A percentile compares a stretch with the other conserved stretches of the same genome.
These are phyloP conservation scores for Xylophagus ater DNA, from an alignment of 2,888 invertebrate genomes.

Conservation along the genomic window DNA sequence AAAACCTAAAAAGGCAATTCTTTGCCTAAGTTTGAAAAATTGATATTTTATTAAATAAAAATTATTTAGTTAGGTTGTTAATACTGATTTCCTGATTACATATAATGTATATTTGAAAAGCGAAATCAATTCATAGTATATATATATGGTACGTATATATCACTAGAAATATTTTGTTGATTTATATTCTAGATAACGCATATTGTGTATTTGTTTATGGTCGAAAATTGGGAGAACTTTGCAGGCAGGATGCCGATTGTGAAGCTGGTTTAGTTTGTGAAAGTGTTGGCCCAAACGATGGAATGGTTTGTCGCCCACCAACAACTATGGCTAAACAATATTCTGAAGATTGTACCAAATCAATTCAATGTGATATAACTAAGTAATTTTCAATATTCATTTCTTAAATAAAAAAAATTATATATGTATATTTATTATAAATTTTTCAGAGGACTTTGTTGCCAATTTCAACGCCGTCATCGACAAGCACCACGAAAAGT, in stretches of 20 bases:
- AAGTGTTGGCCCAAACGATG: conserved; percentile 47
- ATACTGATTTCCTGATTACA: too few relatives aligned
- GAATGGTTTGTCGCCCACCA: conserved; percentile 69
- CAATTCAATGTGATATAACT: conserved; percentile 74
- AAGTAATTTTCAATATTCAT: conserved; percentile 23
- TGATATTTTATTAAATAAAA: too few relatives aligned
- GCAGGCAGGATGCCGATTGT: conserved; percentile 72
- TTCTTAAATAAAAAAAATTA: neutral
- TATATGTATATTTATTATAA: neutral
- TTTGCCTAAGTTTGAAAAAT: too few relatives aligned
- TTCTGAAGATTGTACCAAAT: conserved; percentile 71
- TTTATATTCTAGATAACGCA: too few relatives aligned
- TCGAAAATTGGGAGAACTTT: conserved; percentile 69
- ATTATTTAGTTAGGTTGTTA: too few relatives aligned
- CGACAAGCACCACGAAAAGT: conserved; percentile 76
- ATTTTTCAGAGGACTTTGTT: conserved; percentile 60
- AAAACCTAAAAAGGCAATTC: too few relatives aligned
- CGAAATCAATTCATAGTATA: too few relatives aligned
- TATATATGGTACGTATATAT: too few relatives aligned
- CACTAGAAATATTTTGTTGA: too few relatives aligned
- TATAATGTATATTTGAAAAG: too few relatives aligned
- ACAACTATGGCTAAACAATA: conserved; percentile 68
- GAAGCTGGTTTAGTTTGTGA: conserved; percentile 73
- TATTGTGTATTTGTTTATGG: conserved; percentile 59
- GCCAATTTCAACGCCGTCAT: conserved; percentile 76